Base-by-base conservation (phyloP, 2,113 vertebrate genomes). In the Notarius quadriscutis region DNA sequence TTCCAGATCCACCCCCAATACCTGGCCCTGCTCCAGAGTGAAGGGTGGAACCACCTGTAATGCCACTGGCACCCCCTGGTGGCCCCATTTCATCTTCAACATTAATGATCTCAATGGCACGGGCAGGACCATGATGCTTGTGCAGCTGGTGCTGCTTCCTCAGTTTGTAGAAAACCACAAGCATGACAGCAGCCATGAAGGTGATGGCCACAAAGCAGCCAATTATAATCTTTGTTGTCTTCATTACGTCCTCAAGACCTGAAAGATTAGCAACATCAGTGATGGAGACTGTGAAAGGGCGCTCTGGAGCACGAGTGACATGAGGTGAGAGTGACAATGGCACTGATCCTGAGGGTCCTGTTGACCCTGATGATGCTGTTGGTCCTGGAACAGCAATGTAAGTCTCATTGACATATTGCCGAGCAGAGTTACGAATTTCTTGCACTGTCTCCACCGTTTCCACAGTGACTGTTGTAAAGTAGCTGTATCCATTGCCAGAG, bases 201-300 rank as follows among this genome's bases (percentile, higher is more conserved):
- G 97, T 98, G 92, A 98, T 98, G 87, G 97, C 97, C 89, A 98
- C 97, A 55, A 98, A 98, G 93, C 97, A 98, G 90, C 97, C 97
- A 48, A 98, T 98, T 93, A 98, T 98, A 91, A 98, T 98, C 92
- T 98, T 98, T 65, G 97, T 98, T 80, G 97, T 98, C 95, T 97
- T 98, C 96, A 98, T 97, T 72, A 98, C 97, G 83, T 97, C 97
- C 60, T 98, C 97, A 55, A 98, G 92, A 89, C 97, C 96, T 79
- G 97, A 95, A 22, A 96, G 95, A 84, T 96, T 96, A 3, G 96
- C 96, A 88, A 96, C 96, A 84, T 96, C 96, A 41, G 97, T 96
- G 90, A 97, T 94, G 41, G 97, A 95, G 80, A 97, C 96, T 25
- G 97, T 97, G 92, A 97, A 97, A 1, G 96, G 92, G 79, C 95